phyloP scores from a whole-genome alignment of 2,797 vertebrate species.

The Argya squamiceps region DNA sequence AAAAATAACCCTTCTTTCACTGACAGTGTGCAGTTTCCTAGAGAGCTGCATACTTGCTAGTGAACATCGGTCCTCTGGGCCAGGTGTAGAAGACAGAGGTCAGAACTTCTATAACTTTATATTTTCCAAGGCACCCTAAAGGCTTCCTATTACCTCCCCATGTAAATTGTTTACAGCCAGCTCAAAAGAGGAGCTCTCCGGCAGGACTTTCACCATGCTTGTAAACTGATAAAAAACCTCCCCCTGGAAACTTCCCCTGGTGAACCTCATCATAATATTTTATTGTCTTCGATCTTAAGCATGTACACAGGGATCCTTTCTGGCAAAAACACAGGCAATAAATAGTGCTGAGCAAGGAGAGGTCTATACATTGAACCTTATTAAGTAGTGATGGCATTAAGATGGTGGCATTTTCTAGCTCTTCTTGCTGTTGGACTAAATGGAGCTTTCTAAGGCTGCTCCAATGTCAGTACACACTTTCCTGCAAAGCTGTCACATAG shows the following conservation, averaged over 20 bases:
- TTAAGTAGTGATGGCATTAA: not conserved
- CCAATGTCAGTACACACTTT: not conserved
- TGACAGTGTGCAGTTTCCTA: constrained; percentile 52
- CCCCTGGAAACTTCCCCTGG: constrained; percentile 16
- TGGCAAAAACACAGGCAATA: not conserved
- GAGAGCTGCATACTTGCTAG: not conserved
- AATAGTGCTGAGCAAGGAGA: not conserved
- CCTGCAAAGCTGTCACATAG: not conserved
- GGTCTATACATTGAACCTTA: not conserved
- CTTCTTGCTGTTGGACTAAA: not conserved
- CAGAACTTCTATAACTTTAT: constrained; percentile 49
- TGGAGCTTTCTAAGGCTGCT: not conserved
- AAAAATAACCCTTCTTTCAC: constrained; percentile 44
- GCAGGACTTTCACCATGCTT: not conserved
- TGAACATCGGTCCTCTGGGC: constrained; percentile 50
- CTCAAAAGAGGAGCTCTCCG: not conserved
- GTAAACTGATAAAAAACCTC: constrained; percentile 33
- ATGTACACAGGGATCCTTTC: not conserved
- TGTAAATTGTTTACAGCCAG: constrained; percentile 39
- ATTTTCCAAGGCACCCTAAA: constrained; percentile 57
- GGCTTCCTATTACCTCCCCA: constrained; percentile 38
- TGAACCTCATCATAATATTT: constrained; percentile 29
- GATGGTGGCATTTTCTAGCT: not conserved
- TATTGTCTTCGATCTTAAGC: not conserved
- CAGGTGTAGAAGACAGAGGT: constrained; percentile 54